Conservation (phyloP, 2,113 vertebrate genomes). For the Perca flavescens region DNA sequence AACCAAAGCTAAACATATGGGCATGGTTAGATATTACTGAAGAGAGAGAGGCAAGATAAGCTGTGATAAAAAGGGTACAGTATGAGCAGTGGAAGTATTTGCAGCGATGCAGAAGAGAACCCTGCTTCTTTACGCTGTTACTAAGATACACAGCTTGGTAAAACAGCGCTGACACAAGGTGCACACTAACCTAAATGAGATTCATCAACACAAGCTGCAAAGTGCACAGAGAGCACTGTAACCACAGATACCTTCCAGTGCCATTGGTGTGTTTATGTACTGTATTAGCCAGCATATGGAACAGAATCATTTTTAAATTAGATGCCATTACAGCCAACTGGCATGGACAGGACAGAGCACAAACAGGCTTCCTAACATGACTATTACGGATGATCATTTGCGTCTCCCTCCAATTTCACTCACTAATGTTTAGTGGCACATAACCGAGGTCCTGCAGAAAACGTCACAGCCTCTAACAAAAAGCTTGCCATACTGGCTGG, state of each 20-base stretch:
- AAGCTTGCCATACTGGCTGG: not conserved
- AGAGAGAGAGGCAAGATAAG: not conserved
- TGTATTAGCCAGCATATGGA: not conserved
- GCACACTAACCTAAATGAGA: slow-evolving; percentile 17
- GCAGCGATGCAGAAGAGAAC: not conserved
- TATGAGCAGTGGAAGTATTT: not conserved
- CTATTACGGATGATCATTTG: slow-evolving; percentile 12
- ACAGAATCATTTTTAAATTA: slow-evolving; percentile 9
- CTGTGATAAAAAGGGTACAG: not conserved
- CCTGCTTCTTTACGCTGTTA: not conserved
- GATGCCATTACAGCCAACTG: not conserved
- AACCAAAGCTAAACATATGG: too few species aligned
- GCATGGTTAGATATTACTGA: too few species aligned
- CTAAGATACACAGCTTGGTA: slow-evolving; percentile 16
- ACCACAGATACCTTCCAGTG: not conserved
- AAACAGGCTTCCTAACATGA: slow-evolving; percentile 16
- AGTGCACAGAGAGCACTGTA: not conserved
- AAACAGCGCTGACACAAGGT: not conserved
- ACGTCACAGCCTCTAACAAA: not conserved
- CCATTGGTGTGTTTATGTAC: slow-evolving; percentile 22
- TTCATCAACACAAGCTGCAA: not conserved
- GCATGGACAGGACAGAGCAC: not conserved
- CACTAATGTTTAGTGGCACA: not conserved
- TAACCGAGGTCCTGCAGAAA: not conserved
- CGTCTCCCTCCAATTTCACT: not conserved